phyloP scores from a whole-genome alignment of 2,888 invertebrate species.

The Creontiades dilutus region DNA sequence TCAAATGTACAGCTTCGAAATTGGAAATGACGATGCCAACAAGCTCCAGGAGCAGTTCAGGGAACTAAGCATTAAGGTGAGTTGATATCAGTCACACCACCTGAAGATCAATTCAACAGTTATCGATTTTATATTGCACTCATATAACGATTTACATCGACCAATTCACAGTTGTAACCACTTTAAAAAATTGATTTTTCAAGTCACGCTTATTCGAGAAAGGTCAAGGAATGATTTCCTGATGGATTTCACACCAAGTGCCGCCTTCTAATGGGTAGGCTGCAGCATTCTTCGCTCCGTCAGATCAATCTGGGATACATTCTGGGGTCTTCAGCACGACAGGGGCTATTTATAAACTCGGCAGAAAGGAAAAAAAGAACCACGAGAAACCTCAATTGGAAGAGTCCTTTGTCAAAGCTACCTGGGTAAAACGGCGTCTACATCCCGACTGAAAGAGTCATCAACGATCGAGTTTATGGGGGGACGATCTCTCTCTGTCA shows the following conservation, averaged over 20 bases:
- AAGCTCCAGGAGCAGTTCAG: too few relatives aligned
- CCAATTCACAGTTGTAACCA: too few relatives aligned
- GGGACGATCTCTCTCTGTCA: background rate
- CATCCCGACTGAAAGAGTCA: slow-evolving; percentile 26
- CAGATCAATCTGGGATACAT: background rate
- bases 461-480: slow-evolving; percentile 1
- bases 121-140: too few relatives aligned
- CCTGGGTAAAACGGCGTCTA: background rate
- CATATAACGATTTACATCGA: too few relatives aligned
- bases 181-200: too few relatives aligned
- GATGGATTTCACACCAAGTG: background rate
- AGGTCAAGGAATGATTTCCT: background rate
- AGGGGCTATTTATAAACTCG: slow-evolving; percentile 33
- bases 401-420: slow-evolving; percentile 37
- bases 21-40: too few relatives aligned
- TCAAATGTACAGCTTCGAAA: too few relatives aligned
- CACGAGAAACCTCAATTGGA: slow-evolving; percentile 21
- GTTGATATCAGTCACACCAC: too few relatives aligned
- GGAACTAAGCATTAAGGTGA: too few relatives aligned
- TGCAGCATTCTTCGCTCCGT: background rate
- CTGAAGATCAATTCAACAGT: too few relatives aligned
- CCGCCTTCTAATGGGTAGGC: background rate
- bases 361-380: background rate
- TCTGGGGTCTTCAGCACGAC: slow-evolving; percentile 12
- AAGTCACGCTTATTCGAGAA: too few relatives aligned